Base-by-base conservation (phyloP, 2,888 invertebrate genomes). In the Ditylenchus weischeri region DNA sequence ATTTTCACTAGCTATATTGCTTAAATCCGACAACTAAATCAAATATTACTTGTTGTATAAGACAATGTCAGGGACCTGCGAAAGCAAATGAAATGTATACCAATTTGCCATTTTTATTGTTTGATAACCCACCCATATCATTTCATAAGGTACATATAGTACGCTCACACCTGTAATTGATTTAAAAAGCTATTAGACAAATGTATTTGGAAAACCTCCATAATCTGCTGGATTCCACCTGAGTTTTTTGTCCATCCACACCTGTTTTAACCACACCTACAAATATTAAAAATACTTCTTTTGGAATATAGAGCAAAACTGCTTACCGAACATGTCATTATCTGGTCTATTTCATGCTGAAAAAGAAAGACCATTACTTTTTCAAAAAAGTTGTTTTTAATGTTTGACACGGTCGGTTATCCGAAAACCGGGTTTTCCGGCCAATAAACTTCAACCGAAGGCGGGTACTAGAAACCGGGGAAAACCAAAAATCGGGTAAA, bases 121-220 rank as follows among this genome's bases (percentile, higher is more conserved):
- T 29, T 29, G 7, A 54, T 13, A 11, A 10, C 23, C 23, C 36
- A 84, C 75, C 86, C 86, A 86, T 35, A 86, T 83, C 74, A 84
- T 83, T 64, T 85, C 84, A 19, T 85, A 84, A 0, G 86, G 86
- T 15, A 86, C 84, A 72, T 86, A 84, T 3, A 86, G 77, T 69
- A 83, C 83, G 49, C 77, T 79, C 0, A 86, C 84, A 4, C 84
- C 43, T 43, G 8, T 15, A 43, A 10, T 2, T 43, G 8, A 43
- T 43, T 3, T 43, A 43, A 13, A 15, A 15, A 43, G 5, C 43
- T 29, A 29, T 29, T 29, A 43, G 43, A 43, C 3, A 43, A 43
- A 43, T 43, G 15, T 43, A 11, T 8, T n/a, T 29, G 8, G 3
- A 15, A 8, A 43, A 43, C 43, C 84, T 2, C 85, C 85, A 68